Evolutionary conservation across 2,888 invertebrate species (phyloP), one percentile per base, ranked within the genome.

Genomic region (Rhimphoctona megacephalus): DNA sequence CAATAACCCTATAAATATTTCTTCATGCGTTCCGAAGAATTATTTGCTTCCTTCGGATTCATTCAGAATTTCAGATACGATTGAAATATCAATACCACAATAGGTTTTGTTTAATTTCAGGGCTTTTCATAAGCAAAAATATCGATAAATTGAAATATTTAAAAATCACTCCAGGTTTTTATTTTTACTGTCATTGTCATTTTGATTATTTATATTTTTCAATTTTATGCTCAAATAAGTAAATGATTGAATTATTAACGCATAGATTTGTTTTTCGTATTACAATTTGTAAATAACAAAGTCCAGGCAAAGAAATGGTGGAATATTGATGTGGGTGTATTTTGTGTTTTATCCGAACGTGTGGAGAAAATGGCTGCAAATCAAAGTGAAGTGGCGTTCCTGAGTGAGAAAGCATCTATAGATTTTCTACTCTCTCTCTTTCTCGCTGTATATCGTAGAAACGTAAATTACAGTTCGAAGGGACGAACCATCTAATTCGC

Each of bases 401-500:
- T 67, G 57, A 54, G 25, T 72, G 67, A 57, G 74, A 81, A 81
- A 25, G 17, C 30, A 57, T 74, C 17, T 67, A 33, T 43, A 57
- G 39, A 67, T 49, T 64, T 30, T n/a, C 52, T 64, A 2, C n/a
- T 19, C 39, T 54, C 14, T 73, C 57, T 66, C 52, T 66, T 49
- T 9, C n/a, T 25, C n/a, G 33, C 5, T 33, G 39, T 36, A 22
- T 66, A 70, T 78, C 85, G 85, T 77, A 25, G 87, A 87, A 90
- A 90, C 90, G 89, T 91, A 90, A 90, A 91, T 90, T 91, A 90
- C 89, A 89, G 89, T 91, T 90, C 89, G 90, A 89, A 89, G 88
- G 89, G 90, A 90, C 87, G 88, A 89, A 88, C 88, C 90, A 88
- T 90, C 91, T 90, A 90, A 91, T 91, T 91, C 89, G 87, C 87